Evolutionary conservation across 2,888 invertebrate species (phyloP).

Genomic region (Phortica okadai): DNA sequence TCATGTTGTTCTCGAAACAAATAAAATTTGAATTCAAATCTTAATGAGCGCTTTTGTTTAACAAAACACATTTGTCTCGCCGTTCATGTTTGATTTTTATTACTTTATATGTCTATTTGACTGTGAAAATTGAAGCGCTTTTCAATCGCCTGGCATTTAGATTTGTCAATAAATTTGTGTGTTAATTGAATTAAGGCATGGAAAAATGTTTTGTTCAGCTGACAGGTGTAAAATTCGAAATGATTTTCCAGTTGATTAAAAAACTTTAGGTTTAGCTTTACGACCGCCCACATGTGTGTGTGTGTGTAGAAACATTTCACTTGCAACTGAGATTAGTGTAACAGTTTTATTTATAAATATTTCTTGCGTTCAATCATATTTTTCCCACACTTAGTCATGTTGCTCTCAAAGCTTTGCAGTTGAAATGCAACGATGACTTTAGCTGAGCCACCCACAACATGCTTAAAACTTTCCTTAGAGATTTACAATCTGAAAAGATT

Average conservation of each 20-base stretch:
- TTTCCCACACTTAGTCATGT: constrained; percentile 19
- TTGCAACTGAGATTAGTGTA: neutral
- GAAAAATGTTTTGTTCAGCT: neutral
- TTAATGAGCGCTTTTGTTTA: constrained; percentile 14
- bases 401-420: no score
- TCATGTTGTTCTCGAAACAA: neutral
- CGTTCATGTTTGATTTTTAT: neutral
- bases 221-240: neutral
- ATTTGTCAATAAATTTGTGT: neutral
- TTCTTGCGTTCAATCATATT: neutral
- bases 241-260: neutral
- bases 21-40: neutral
- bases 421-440: no score
- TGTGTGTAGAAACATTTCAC: neutral
- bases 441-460: constrained; percentile 13
- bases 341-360: neutral
- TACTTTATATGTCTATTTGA: neutral
- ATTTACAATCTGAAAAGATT: neutral
- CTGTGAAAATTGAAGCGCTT: neutral
- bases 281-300: neutral
- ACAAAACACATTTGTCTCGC: no score
- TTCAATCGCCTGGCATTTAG: neutral
- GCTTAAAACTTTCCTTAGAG: constrained; percentile 13
- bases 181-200: neutral
- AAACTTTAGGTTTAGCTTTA: neutral